phyloP scores from a whole-genome alignment of 2,797 vertebrate genomes.

The Trichosurus vulpecula region DNA sequence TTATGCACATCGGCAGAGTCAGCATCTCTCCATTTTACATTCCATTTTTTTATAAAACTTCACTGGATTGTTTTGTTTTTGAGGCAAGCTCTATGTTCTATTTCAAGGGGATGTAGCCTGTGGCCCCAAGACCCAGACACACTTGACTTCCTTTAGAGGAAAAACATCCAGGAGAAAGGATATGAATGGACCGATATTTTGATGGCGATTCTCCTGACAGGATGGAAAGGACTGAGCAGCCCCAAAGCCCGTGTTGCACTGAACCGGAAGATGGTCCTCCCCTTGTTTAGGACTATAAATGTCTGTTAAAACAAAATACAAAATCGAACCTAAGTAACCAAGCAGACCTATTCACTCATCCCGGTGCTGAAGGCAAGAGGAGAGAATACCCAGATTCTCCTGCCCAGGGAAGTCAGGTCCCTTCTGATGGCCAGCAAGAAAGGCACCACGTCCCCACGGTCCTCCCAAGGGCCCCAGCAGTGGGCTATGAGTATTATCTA shows the following conservation, averaged over 20 bases:
- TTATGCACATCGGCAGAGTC: not conserved
- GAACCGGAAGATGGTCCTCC: constrained; percentile 97
- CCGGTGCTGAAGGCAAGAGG: not conserved
- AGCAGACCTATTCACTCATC: not conserved
- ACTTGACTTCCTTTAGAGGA: not conserved
- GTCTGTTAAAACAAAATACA: constrained; percentile 86
- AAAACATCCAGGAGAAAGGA: constrained; percentile 87
- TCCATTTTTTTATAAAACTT: not conserved
- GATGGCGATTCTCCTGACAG: constrained; percentile 91
- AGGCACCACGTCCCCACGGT: not conserved
- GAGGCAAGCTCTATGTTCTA: not conserved
- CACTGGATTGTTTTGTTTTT: not conserved
- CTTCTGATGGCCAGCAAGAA: not conserved
- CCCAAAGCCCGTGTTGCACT: constrained; percentile 95
- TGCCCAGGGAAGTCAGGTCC: not conserved
- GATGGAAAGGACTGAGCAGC: constrained; percentile 95
- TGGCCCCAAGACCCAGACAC: not conserved
- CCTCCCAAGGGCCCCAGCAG: not conserved
- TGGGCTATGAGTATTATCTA: not conserved
- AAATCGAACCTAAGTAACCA: constrained; percentile 62
- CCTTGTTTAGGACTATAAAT: constrained; percentile 97
- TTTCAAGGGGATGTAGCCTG: not conserved
- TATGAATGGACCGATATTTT: constrained; percentile 96
- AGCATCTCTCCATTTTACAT: not conserved
- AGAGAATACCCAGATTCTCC: no score